These are phyloP conservation scores for Ichneumoninae sp. DNA, from an alignment of 2,888 invertebrate genomes.

Conservation along the genomic window DNA sequence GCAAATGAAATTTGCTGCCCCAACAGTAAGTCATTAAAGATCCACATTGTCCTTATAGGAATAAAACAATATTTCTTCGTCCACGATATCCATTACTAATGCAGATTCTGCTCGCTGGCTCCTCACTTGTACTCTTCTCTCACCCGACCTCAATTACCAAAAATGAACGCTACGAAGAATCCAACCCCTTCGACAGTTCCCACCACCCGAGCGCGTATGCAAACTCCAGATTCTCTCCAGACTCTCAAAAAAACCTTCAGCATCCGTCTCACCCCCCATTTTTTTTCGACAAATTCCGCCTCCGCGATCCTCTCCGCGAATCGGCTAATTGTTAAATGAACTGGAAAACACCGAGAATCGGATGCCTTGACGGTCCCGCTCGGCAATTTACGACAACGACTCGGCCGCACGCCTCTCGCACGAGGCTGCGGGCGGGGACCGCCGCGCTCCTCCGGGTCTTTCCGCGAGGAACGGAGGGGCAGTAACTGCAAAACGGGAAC, in stretches of 20 bases:
- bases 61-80: neutral
- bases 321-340: neutral
- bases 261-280: neutral
- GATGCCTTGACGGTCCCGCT: neutral
- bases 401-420: slow-evolving; percentile 58
- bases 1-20: too few species aligned
- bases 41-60: neutral
- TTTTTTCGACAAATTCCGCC: neutral
- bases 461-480: slow-evolving; percentile 49
- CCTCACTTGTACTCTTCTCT: neutral
- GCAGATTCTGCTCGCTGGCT: neutral
- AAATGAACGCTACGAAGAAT: too few species aligned
- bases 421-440: slow-evolving; percentile 38
- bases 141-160: too few species aligned
- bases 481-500: slow-evolving; percentile 37
- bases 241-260: neutral
- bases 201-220: too few species aligned
- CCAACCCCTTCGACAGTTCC: too few species aligned
- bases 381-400: slow-evolving; percentile 49
- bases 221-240: neutral
- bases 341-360: neutral
- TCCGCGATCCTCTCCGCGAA: neutral
- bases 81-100: neutral
- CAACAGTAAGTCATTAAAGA: neutral
- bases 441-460: neutral